These are phyloP conservation scores for Platichthys stellatus DNA, from an alignment of 2,113 vertebrate genomes.

Conservation along the genomic window DNA sequence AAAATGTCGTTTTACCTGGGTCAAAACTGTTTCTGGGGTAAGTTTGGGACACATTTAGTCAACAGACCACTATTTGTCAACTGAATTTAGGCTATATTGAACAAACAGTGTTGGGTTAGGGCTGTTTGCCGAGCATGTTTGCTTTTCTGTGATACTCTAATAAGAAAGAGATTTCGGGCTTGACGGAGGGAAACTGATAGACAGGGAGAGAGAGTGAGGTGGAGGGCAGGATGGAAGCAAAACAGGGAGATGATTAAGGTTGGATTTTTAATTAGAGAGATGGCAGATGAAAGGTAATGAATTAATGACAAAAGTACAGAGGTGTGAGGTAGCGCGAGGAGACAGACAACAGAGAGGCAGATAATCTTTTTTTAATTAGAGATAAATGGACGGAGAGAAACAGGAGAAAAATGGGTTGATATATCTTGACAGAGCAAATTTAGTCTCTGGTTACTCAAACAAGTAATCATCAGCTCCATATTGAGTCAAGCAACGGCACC, in stretches of 20 bases:
- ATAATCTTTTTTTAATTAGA: slow-evolving; percentile 73
- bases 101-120: slow-evolving; percentile 12
- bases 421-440: slow-evolving; percentile 59
- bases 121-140: slow-evolving; percentile 48
- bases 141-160: slow-evolving; percentile 50
- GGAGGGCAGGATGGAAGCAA: slow-evolving; percentile 46
- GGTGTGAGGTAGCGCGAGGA: slow-evolving; percentile 48
- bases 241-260: slow-evolving; percentile 65
- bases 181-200: slow-evolving; percentile 47
- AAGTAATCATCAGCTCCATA: slow-evolving; percentile 45
- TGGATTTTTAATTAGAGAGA: slow-evolving; percentile 71
- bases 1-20: too few relatives aligned
- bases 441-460: slow-evolving; percentile 44
- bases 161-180: slow-evolving; percentile 50
- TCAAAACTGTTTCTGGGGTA: too few relatives aligned
- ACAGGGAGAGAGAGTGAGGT: slow-evolving; percentile 24
- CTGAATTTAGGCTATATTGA: not conserved
- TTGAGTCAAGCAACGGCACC: slow-evolving; percentile 40
- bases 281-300: slow-evolving; percentile 63
- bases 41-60: too few relatives aligned
- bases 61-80: slow-evolving; percentile 6
- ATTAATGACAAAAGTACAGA: slow-evolving; percentile 69
- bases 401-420: slow-evolving; percentile 26
- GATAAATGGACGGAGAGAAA: slow-evolving; percentile 57
- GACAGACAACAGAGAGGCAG: slow-evolving; percentile 61